Percentiles rank a stretch among this genome's conserved stretches.
Conservation (phyloP, 1,140 invertebrate genomes). For the Pristionchus pacificus region DNA sequence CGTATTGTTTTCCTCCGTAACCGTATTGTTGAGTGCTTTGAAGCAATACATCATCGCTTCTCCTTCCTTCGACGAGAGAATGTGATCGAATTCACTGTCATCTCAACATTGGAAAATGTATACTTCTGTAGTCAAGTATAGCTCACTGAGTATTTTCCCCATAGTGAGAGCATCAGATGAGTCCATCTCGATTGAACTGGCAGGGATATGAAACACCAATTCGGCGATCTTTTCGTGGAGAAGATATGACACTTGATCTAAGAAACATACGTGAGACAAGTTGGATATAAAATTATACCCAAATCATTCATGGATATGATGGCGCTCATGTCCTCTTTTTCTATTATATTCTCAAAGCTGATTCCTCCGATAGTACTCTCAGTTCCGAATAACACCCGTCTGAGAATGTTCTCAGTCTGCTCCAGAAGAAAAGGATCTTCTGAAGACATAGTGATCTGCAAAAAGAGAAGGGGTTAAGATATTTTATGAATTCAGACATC, state of each 20-base stretch:
- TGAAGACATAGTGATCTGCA: neutral
- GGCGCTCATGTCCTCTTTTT: neutral
- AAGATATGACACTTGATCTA: neutral
- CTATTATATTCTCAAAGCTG: neutral
- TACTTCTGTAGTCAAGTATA: no score
- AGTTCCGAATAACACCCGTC: neutral
- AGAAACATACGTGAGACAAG: neutral
- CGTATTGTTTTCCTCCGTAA: no score
- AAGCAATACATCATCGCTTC: no score
- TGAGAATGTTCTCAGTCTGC: neutral
- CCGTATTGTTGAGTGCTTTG: no score
- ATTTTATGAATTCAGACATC: slow-evolving; percentile 2
- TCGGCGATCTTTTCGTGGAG: no score
- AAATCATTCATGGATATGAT: neutral
- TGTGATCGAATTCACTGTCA: no score
- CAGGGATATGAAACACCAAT: no score
- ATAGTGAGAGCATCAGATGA: no score
- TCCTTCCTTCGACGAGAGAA: no score
- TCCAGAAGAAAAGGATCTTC: neutral
- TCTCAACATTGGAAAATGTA: no score
- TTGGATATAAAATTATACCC: neutral
- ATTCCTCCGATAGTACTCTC: neutral
- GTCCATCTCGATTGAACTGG: no score
- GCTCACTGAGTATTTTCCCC: no score
- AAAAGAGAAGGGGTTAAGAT: neutral